Base-by-base conservation (phyloP, 2,113 vertebrate species). In the Oncorhynchus kisutch region DNA sequence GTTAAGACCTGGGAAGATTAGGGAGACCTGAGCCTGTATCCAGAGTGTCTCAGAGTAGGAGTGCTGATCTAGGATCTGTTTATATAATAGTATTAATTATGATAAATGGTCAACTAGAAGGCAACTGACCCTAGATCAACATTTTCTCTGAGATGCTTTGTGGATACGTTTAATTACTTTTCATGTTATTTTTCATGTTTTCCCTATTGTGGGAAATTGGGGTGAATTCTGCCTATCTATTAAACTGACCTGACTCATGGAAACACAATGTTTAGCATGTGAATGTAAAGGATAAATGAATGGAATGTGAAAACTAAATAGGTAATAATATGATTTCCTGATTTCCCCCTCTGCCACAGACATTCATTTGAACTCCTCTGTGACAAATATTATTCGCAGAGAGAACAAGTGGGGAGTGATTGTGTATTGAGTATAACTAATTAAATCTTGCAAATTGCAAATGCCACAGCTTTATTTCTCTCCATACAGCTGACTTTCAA, bases 321-420 rank as follows among this genome's bases (percentile, higher is more conserved):
- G 31, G 16, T 9, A 34, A 27, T 77, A 54, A 34, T 62, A 62
- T 34, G 27, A 68, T 75, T 68, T 59, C 34, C 71, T 67, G 65
- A 34, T 54, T 70, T 68, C 67, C 51, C 31, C 25, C 72, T 66
- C 67, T 68, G 67, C 77, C 71, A 49, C 25, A 34, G 18, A 73
- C 57, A 73, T 49, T 29, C 64, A 29, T 76, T 78, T 78, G 73
- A 82, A 80, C 29, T n/a, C 31, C 18, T 68, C 29, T 68, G 67
- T 68, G 67, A 68, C 67, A 25, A 67, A 67, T 27, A 39, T 68
- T 39, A 68, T 68, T 68, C 5, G 18, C 31, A 45, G 67, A n/a
- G 65, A 22, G 27, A 34, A 34, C 14, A 34, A 34, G 16, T 34
- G 29, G 18, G 3, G 67, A 68, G 31, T n/a, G 18, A 39, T 68